Base-by-base conservation (phyloP, 2,113 vertebrate species). In the Amphiprion ocellaris region DNA sequence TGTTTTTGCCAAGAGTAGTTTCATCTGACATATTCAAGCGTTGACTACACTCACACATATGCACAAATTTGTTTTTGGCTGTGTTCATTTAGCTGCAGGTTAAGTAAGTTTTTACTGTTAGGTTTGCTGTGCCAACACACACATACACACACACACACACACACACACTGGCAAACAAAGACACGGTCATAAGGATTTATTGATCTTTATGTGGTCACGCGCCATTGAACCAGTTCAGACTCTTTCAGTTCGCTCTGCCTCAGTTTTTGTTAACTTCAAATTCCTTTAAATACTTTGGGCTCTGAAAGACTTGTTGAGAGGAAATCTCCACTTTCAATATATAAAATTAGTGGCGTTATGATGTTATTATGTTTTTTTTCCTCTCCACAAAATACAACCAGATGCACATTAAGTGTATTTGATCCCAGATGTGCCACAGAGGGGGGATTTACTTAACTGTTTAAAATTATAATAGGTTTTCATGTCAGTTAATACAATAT, bases 1-100 rank as follows among this genome's bases (percentile, higher is more conserved):
- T 81, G 87, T 79, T 84, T 69, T 76, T 82, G 80, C 78, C 81
- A 87, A 68, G 68, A 24, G 52, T 52, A 67, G 41, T 39, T 71
- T 44, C 10, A 50, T 15, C 78, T 73, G 41, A 66, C 4, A 10
- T 67, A 74, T 53, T 83, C 19, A 52, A 37, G 69, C 56, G 6
- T 53, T 64, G 53, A 76, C 17, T 8, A 24, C 44, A 52, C 65
- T 28, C 56, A 72, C 52, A 66, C n/a, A 9, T 14, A 12, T 50
- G 4, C 55, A 63, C 60, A 79, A 33, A 74, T 75, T 33, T 58
- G 59, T 10, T 61, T 63, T 60, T 83, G 59, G 67, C 71, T n/a
- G 1, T 23, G 23, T 7, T 63, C 5, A 2, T 47, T 1, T 39
- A 33, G 26, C 60, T 74, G 44, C 52, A 69, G 66, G 33, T 44